These are phyloP conservation scores for Hestina assimilis DNA, from an alignment of 1,140 invertebrate genomes.

Conservation along the genomic window DNA sequence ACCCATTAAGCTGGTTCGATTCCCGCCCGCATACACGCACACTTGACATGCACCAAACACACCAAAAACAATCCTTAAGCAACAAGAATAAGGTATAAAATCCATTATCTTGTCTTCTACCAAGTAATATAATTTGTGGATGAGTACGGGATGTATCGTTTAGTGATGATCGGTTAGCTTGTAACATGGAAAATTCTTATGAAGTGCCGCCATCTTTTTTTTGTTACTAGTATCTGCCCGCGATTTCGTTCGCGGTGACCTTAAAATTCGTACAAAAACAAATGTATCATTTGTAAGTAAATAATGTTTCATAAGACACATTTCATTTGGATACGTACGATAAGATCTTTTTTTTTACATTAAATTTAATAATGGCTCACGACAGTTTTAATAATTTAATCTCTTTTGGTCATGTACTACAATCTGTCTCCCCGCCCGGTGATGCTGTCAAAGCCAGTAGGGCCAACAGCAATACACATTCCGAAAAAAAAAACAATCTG, in stretches of 20 bases:
- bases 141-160: slow-evolving; percentile 9
- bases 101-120: background rate
- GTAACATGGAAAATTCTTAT: background rate
- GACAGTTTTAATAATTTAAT: too few species aligned
- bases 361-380: too few species aligned
- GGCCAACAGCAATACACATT: too few species aligned
- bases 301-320: too few species aligned
- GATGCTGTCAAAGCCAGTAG: too few species aligned
- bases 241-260: background rate
- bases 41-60: background rate
- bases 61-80: background rate
- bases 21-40: slow-evolving; percentile 16
- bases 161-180: slow-evolving; percentile 1
- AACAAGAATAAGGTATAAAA: background rate
- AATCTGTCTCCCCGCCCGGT: too few species aligned
- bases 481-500: too few species aligned
- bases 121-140: slow-evolving; percentile 11
- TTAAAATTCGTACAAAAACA: too few species aligned
- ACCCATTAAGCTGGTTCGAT: slow-evolving; percentile 13
- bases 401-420: too few species aligned
- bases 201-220: background rate
- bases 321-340: too few species aligned
- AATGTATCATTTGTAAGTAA: too few species aligned
- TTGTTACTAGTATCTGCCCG: background rate
- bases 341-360: too few species aligned